These are phyloP conservation scores for Vulpes vulpes DNA, from an alignment of 2,113 vertebrate genomes.

Conservation along the genomic window DNA sequence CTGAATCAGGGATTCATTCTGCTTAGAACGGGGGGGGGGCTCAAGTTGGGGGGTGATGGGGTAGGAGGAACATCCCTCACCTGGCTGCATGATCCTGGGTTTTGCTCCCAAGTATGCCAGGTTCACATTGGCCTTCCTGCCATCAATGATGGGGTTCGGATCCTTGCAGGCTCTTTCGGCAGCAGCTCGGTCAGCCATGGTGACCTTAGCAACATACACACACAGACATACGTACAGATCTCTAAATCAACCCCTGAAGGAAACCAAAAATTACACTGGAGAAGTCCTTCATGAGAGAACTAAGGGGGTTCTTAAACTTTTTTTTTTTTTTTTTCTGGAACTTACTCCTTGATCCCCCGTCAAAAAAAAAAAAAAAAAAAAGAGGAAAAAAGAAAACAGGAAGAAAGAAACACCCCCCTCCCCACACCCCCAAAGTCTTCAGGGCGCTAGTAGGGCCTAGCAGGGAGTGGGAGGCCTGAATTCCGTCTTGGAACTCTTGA, in stretches of 20 bases:
- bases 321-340: background rate
- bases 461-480: conserved; percentile 53
- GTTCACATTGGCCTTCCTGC: conserved; percentile 99
- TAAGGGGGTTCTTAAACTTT: conserved; percentile 26
- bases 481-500: background rate
- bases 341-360: background rate
- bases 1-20: background rate
- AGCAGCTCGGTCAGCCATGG: conserved; percentile 97
- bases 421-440: background rate
- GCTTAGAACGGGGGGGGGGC: background rate
- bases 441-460: conserved; percentile 60
- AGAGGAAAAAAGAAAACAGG: background rate
- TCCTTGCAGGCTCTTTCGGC: conserved; percentile 99
- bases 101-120: conserved; percentile 99
- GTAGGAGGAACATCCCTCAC: conserved; percentile 84
- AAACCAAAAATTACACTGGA: background rate
- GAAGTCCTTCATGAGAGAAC: conserved; percentile 36
- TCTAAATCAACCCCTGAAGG: conserved; percentile 71
- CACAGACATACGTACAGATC: conserved; percentile 77
- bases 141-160: conserved; percentile 99
- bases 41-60: too few species aligned
- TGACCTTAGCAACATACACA: conserved; percentile 92
- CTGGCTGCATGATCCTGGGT: conserved; percentile 98
- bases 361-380: background rate
- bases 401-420: background rate